Evolutionary conservation across 2,888 invertebrate species (phyloP).

Genomic region (Mactromeris polynyma): DNA sequence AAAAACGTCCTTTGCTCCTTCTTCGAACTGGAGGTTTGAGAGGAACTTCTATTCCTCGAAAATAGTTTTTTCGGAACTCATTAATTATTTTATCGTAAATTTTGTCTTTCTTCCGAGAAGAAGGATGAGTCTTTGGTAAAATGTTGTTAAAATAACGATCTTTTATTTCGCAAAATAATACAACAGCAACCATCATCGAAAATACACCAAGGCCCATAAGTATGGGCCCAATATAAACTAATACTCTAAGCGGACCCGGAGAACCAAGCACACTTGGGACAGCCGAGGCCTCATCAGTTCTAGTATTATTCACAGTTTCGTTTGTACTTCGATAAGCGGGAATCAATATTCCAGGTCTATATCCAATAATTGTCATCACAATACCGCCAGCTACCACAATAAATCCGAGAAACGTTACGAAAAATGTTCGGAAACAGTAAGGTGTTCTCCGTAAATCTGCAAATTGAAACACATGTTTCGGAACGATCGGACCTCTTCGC

Average conservation of each 20-base stretch:
- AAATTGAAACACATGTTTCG: constrained; percentile 64
- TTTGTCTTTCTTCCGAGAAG: constrained; percentile 71
- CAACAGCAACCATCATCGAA: constrained; percentile 98
- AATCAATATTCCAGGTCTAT: constrained; percentile 69
- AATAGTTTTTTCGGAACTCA: constrained; percentile 79
- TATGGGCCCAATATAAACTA: constrained; percentile 98
- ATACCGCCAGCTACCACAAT: constrained; percentile 69
- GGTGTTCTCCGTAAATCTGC: constrained; percentile 71
- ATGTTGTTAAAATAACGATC: constrained; percentile 97
- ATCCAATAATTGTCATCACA: constrained; percentile 78
- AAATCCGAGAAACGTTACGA: constrained; percentile 65
- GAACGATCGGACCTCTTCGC: constrained; percentile 44
- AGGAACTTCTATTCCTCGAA: constrained; percentile 79
- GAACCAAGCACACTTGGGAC: constrained; percentile 54
- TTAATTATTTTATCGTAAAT: constrained; percentile 80
- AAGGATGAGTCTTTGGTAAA: constrained; percentile 89
- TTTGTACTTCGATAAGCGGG: constrained; percentile 50
- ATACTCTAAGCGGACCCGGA: constrained; percentile 74
- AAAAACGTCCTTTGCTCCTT: constrained; percentile 58
- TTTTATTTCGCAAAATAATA: constrained; percentile 99
- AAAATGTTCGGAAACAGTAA: constrained; percentile 69
- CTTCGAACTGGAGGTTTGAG: constrained; percentile 51
- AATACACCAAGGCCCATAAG: constrained; percentile 99
- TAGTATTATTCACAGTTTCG: constrained; percentile 20
- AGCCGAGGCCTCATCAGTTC: constrained; percentile 44